Evolutionary conservation across 2,888 invertebrate species (phyloP).

Genomic region (Lissocephala sabroskyi): DNA sequence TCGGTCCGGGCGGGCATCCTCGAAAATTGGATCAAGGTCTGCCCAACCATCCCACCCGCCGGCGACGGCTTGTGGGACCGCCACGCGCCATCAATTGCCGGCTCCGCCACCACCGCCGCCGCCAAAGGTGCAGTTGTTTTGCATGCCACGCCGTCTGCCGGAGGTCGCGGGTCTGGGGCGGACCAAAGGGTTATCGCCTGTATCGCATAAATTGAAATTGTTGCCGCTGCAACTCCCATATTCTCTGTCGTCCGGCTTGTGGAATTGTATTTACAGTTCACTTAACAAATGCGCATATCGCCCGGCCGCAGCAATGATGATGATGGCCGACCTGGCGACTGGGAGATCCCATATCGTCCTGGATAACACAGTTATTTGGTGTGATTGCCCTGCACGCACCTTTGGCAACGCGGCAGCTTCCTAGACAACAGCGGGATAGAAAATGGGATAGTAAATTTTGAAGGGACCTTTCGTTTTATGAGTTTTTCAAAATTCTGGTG

Average conservation of each 20-base stretch:
- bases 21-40: slow-evolving; percentile 57
- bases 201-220: slow-evolving; percentile 49
- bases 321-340: too few species aligned
- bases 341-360: too few species aligned
- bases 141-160: slow-evolving; percentile 12
- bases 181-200: slow-evolving; percentile 47
- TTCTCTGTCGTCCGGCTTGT: slow-evolving; percentile 5
- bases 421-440: too few species aligned
- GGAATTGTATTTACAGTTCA: slow-evolving; percentile 54
- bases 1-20: slow-evolving; percentile 24
- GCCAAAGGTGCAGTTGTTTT: slow-evolving; percentile 30
- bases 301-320: slow-evolving; percentile 7
- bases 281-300: slow-evolving; percentile 55
- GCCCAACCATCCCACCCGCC: slow-evolving; percentile 16
- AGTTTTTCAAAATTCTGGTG: too few species aligned
- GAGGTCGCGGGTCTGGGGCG: neutral
- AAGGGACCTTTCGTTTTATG: too few species aligned
- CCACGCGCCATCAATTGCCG: slow-evolving; percentile 32
- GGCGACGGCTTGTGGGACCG: slow-evolving; percentile 9
- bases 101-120: neutral
- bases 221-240: slow-evolving; percentile 17
- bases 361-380: too few species aligned
- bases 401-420: too few species aligned
- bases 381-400: too few species aligned
- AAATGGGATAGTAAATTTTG: too few species aligned